These are phyloP conservation scores for Sericinus montela DNA, from an alignment of 2,888 invertebrate species.

Conservation along the genomic window DNA sequence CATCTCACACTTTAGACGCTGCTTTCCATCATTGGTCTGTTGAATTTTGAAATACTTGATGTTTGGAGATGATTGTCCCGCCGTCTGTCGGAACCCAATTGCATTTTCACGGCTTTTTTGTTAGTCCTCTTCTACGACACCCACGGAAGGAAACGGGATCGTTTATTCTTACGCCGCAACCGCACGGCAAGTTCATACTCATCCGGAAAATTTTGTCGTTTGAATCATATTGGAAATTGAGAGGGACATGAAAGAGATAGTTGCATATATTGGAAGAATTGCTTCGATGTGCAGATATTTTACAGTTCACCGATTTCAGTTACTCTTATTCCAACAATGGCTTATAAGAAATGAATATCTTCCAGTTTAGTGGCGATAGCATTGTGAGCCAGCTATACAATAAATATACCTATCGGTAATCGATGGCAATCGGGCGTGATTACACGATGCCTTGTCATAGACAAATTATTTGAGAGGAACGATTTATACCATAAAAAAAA, in stretches of 20 bases:
- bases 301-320: constrained; percentile 13
- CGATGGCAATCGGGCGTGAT: not conserved
- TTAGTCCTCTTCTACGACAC: too few species aligned
- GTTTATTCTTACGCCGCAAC: too few species aligned
- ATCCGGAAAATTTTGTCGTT: not conserved
- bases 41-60: too few species aligned
- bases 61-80: too few species aligned
- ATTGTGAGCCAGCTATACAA: not conserved
- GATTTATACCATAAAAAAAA: too few species aligned
- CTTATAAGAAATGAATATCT: not conserved
- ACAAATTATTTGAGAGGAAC: not conserved
- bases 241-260: not conserved
- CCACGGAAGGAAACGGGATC: too few species aligned
- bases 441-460: not conserved
- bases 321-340: constrained; percentile 10
- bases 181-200: too few species aligned
- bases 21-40: too few species aligned
- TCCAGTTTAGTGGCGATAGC: not conserved
- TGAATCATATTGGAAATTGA: not conserved
- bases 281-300: not conserved
- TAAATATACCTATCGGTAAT: not conserved
- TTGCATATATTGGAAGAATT: too few species aligned
- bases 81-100: too few species aligned
- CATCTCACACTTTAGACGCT: too few species aligned
- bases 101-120: too few species aligned